A percentile compares a stretch with the other conserved stretches of the same genome.
These are phyloP conservation scores for Asobara japonica DNA, from an alignment of 1,140 invertebrate species.

Conservation along the genomic window DNA sequence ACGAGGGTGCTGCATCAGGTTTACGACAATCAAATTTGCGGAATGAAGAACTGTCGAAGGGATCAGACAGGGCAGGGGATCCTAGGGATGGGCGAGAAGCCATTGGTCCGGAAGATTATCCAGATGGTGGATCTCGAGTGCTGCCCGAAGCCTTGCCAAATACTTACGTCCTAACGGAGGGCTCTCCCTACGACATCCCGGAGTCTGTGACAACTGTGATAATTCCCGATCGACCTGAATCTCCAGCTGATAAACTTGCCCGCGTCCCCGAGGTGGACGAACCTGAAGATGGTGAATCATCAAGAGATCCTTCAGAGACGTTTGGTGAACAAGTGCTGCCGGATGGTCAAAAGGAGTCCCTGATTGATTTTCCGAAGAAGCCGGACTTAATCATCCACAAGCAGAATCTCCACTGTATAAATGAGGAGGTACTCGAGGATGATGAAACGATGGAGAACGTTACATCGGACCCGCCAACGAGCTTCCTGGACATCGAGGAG, in stretches of 20 bases:
- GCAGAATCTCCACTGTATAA: conserved; percentile 18
- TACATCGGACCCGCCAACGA: not conserved
- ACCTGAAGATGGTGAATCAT: not conserved
- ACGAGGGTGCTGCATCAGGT: not conserved
- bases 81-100: too few relatives aligned
- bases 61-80: not conserved
- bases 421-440: conserved; percentile 12
- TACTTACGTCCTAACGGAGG: conserved; percentile 60
- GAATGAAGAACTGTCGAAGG: not conserved
- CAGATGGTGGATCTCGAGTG: too few relatives aligned
- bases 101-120: too few relatives aligned
- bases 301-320: not conserved
- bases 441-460: not conserved
- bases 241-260: conserved; percentile 20
- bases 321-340: conserved; percentile 2
- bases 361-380: not conserved
- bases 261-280: not conserved
- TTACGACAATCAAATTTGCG: not conserved
- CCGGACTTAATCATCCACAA: conserved; percentile 3
- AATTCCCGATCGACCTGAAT: conserved; percentile 51
- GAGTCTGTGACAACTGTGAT: conserved; percentile 61
- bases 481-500: conserved; percentile 38
- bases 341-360: not conserved
- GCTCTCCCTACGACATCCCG: conserved; percentile 60
- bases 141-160: conserved; percentile 21